phyloP scores from a whole-genome alignment of 2,888 invertebrate species.

The Pammene fasciana region DNA sequence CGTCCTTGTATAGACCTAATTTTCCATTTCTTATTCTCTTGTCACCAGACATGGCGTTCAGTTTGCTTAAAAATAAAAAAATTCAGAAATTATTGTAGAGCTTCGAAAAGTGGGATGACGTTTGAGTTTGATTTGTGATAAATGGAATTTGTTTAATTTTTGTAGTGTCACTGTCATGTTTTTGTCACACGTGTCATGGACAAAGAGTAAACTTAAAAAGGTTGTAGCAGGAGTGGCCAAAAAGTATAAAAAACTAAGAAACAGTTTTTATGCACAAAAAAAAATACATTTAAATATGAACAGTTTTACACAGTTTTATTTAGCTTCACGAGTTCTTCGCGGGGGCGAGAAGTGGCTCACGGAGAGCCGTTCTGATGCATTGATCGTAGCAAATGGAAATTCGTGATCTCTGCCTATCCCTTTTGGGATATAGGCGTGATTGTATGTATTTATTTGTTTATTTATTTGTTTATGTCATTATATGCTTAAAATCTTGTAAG shows the following conservation, averaged over 20 bases:
- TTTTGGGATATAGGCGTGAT: too few relatives aligned
- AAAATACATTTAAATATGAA: too few relatives aligned
- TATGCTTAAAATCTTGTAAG: too few relatives aligned
- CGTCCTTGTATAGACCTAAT: constrained; percentile 72
- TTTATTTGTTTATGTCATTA: too few relatives aligned
- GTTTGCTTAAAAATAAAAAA: constrained; percentile 30
- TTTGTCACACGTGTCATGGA: too few relatives aligned
- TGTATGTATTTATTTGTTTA: too few relatives aligned
- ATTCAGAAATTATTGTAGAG: constrained; percentile 36
- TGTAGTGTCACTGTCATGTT: constrained; percentile 21
- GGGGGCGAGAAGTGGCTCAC: too few relatives aligned
- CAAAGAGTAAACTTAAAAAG: constrained; percentile 6
- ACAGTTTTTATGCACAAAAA: background rate
- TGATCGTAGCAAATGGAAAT: too few relatives aligned
- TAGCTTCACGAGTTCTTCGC: too few relatives aligned
- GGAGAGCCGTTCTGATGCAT: too few relatives aligned
- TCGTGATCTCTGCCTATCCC: too few relatives aligned
- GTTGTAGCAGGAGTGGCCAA: background rate
- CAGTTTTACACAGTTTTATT: too few relatives aligned
- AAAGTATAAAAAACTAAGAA: constrained; percentile 4
- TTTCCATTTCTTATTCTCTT: constrained; percentile 65
- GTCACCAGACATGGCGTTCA: constrained; percentile 48
- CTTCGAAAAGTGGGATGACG: constrained; percentile 32
- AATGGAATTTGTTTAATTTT: constrained; percentile 26
- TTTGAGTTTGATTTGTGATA: constrained; percentile 17